Base-by-base conservation (phyloP, 2,888 invertebrate species). In the Drosophila mimica region DNA sequence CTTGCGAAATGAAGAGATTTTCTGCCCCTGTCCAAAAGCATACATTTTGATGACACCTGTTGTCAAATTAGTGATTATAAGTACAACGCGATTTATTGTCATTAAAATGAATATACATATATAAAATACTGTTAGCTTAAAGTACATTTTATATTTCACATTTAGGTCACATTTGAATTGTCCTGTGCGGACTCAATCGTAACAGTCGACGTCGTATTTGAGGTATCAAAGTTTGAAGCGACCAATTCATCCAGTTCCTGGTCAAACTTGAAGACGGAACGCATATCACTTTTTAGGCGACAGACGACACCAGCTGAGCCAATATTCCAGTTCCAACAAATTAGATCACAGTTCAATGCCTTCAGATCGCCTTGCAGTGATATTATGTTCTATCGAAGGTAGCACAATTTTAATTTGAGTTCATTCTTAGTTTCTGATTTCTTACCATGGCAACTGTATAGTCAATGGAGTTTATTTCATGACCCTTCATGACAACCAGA, bases 401-500 rank as follows among this genome's bases (percentile, higher is more conserved):
- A 1, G 4, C 15, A 52, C 4, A 4, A 8, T 48, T 25, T 17
- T 1, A 17, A 11, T n/a, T 5, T 6, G 1, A 1, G 0, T 31
- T 36, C 3, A 28, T 3, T 0, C 13, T 25, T n/a, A 15, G 2
- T 11, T 7, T 30, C 2, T 15, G 15, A 0, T n/a, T 43, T 65
- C 81, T 91, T 93, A 95, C 95, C 93, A 94, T 94, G 6, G 94
- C 95, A 6, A 95, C 95, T 2, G 95, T 95, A 30, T 94, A 94
- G 86, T 95, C 95, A 73, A 95, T 94, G 69, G 94, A 94, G 69
- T 94, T 94, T 9, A 95, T 93, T 85, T 94, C 94, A 71, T 93
- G 93, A 1, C 95, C 97, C 93, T 97, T 97, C 43, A 98, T 95
- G 36, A 97, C 96, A 69, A 97, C 96, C 52, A 95, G 71, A 80